phyloP scores from a whole-genome alignment of 2,888 invertebrate species.

The Caenorhabditis sinica region DNA sequence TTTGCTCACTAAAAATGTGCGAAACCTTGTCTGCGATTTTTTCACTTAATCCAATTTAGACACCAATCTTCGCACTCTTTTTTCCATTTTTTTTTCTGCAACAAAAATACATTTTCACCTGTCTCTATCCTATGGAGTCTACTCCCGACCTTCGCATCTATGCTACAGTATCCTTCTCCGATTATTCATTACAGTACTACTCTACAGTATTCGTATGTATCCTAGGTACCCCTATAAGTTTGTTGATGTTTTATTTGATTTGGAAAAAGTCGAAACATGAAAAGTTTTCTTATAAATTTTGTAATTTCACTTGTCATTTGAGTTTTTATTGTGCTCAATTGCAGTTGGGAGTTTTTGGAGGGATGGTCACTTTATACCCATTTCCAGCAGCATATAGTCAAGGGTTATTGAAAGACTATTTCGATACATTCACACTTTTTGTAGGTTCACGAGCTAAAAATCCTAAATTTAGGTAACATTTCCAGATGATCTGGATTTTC shows the following conservation, averaged over 20 bases:
- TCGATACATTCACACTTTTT: conserved; percentile 7
- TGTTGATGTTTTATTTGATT: conserved; percentile 16
- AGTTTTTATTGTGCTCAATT: conserved; percentile 25
- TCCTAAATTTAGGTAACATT: neutral
- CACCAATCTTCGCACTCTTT: too few species aligned
- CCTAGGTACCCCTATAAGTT: conserved; percentile 13
- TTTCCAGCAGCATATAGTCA: conserved; percentile 24
- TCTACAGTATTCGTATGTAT: neutral
- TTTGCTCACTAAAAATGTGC: too few species aligned
- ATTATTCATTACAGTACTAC: conserved; percentile 3
- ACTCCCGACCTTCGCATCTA: conserved; percentile 3
- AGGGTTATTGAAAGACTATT: conserved; percentile 4
- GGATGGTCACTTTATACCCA: conserved; percentile 30
- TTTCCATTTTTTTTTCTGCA: too few species aligned
- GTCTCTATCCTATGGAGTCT: too few species aligned
- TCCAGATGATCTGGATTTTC: neutral
- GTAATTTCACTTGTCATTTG: neutral
- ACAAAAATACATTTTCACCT: too few species aligned
- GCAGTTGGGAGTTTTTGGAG: conserved; percentile 12
- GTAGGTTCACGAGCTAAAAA: conserved; percentile 1
- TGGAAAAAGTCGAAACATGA: conserved; percentile 28
- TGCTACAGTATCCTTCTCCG: conserved; percentile 1
- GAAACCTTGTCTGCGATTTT: too few species aligned
- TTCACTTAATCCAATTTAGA: too few species aligned
- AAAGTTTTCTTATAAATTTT: neutral